Evolutionary conservation across 1,140 invertebrate species (phyloP), one percentile per base, ranked within the genome.

Genomic region (Marisa cornuarietis): DNA sequence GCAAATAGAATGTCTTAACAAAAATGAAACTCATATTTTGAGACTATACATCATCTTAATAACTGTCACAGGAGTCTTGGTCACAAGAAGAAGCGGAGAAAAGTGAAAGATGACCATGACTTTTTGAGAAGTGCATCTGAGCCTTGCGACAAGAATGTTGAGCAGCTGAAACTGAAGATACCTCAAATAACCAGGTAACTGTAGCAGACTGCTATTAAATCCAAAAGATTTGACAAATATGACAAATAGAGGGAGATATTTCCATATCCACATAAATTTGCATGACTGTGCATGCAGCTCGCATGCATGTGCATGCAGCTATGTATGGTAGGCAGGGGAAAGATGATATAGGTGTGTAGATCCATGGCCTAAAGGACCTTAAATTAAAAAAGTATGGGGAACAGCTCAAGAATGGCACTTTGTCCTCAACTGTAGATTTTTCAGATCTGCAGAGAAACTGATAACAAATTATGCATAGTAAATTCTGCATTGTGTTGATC

Each of bases 71-170:
- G 85, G 71, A 87, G 81, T 66, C 78, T 87, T 31, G 82, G 82
- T 49, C 72, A 82, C 58, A 85, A 84, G 77, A 85, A 84, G 79
- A 87, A 88, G 77, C 85, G 85, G 71, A 81, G 77, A 76, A 87
- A 87, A 68, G 83, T 79, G 68, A 82, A 85, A 61, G 83, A 82
- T 31, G 86, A 88, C 31, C 83, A 84, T 20, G 87, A 87, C 68
- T 87, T 83, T 68, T 52, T 87, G n/a, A 81, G 87, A 63, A 88
- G 87, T 76, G 82, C 83, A 1, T 88, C 87, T 74, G 85, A 85
- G 83, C 76, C 76, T 4, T 68, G 76, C 49, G 76, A 82, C 76
- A 76, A 24, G 16, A 14, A 77, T 14, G 76, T 77, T 6, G 76
- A 77, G 63, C 31, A 68, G 74, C 77, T 81, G 51, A 77, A 78